phyloP scores from a whole-genome alignment of 2,113 vertebrate genomes.

The Stigmatopora argus region DNA sequence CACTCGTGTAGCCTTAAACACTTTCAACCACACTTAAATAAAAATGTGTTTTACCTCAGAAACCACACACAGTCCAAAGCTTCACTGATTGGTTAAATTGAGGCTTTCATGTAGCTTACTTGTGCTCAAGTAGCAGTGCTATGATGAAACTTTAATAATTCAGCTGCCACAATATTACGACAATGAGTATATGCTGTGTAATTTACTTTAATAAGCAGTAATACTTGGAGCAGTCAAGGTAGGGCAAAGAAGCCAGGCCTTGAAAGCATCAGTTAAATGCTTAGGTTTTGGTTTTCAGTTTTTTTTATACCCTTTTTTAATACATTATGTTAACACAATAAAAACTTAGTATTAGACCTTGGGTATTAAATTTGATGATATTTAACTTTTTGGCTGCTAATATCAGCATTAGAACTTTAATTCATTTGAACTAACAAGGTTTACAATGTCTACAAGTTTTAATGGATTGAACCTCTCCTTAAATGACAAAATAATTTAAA shows the following conservation, averaged over 20 bases:
- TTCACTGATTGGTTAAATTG: neutral
- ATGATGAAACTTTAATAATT: slow-evolving; percentile 2
- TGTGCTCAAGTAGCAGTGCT: neutral
- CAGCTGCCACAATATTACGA: neutral
- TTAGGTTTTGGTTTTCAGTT: neutral
- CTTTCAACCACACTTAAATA: neutral
- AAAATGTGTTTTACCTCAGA: neutral
- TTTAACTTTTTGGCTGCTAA: too few species aligned
- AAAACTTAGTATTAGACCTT: too few species aligned
- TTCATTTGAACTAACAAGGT: too few species aligned
- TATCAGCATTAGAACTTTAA: too few species aligned
- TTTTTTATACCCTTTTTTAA: neutral
- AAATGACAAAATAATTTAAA: too few species aligned
- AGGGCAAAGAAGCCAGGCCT: neutral
- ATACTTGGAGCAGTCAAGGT: neutral
- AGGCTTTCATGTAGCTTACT: slow-evolving; percentile 2
- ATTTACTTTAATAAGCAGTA: neutral
- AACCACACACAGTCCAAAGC: neutral
- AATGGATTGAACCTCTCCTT: too few species aligned
- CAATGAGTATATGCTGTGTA: neutral
- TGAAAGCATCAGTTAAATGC: neutral
- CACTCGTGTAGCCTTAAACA: slow-evolving; percentile 2
- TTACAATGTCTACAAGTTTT: too few species aligned
- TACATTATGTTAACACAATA: too few species aligned
- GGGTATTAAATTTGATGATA: too few species aligned